Evolutionary conservation across 2,888 invertebrate genomes (phyloP), one percentile per base, ranked within the genome.

Genomic region (Sceliomorpha sp.): DNA sequence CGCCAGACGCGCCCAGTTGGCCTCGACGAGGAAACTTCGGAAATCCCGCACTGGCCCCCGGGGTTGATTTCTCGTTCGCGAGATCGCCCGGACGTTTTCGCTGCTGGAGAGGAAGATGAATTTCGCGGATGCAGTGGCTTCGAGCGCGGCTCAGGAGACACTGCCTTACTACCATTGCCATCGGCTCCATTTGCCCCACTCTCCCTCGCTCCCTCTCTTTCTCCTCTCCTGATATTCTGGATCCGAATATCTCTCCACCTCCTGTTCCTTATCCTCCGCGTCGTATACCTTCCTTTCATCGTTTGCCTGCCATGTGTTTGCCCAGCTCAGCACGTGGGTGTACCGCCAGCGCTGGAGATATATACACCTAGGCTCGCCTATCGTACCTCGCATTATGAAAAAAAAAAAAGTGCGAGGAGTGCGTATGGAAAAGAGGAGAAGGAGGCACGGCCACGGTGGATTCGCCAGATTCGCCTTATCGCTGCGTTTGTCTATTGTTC

Each of bases 91-190:
- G n/a, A n/a, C n/a, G n/a, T n/a, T n/a, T n/a, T n/a, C n/a, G n/a
- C n/a, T n/a, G n/a, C n/a, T n/a, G n/a, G n/a, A 32, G 36, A 12
- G 2, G 13, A 36, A 13, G 66, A 62, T 56, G 48, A 45, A 51
- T 58, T 66, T 62, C 56, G 76, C 75, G 63, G 72, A 72, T 62
- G 79, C 76, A 81, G 83, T 82, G 82, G 70, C 80, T 73, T 76
- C 78, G 76, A 80, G 81, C 82, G 78, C 82, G 78, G 83, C 79
- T 78, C 83, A 84, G 77, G 84, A 83, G 82, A 83, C 81, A 87
- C 87, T 87, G 86, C 74, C 82, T 81, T 77, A 79, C 77, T 83
- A 84, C 85, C 82, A 84, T 84, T 83, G 79, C 81, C 86, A 83
- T 86, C 81, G 85, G 82, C 82, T 80, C 76, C 67, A 71, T 78